Evolutionary conservation across 2,888 invertebrate species (phyloP).

Genomic region (Yponomeuta plumbellus): DNA sequence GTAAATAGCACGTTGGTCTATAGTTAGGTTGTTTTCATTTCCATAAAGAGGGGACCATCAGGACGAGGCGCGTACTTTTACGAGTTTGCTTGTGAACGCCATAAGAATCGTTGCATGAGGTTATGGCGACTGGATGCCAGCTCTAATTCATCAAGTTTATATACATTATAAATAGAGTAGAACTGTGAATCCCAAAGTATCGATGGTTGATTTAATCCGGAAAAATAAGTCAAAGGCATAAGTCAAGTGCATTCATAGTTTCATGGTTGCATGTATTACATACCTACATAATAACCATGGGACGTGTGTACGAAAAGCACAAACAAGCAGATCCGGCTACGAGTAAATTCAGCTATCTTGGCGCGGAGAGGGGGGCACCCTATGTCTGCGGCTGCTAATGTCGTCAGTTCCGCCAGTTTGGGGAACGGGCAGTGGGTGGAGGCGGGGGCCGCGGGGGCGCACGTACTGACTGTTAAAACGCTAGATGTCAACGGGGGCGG

Average conservation of each 20-base stretch:
- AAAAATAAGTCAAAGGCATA: too few species aligned
- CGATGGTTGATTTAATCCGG: neutral
- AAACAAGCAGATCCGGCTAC: neutral
- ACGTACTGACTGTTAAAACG: conserved; percentile 74
- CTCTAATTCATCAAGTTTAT: conserved; percentile 5
- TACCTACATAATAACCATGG: too few species aligned
- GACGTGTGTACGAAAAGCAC: neutral
- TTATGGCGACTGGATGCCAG: neutral
- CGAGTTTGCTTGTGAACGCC: conserved; percentile 10
- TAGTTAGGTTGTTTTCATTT: conserved; percentile 47
- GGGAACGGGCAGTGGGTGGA: conserved; percentile 27
- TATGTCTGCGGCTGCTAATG: conserved; percentile 74
- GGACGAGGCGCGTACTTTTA: conserved; percentile 21
- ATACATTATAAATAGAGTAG: neutral
- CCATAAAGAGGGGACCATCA: conserved; percentile 30
- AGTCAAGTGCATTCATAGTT: too few species aligned
- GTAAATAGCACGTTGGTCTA: conserved; percentile 28
- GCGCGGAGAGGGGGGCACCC: conserved; percentile 60
- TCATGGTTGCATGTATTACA: too few species aligned
- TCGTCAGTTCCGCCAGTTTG: conserved; percentile 57
- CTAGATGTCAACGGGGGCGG: conserved; percentile 66
- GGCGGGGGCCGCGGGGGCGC: conserved; percentile 37
- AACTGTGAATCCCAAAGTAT: neutral
- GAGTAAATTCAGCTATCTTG: neutral
- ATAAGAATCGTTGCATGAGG: conserved; percentile 12